Evolutionary conservation across 2,797 vertebrate genomes (phyloP), one percentile per base, ranked within the genome.

Genomic region (Sternotherus odoratus): DNA sequence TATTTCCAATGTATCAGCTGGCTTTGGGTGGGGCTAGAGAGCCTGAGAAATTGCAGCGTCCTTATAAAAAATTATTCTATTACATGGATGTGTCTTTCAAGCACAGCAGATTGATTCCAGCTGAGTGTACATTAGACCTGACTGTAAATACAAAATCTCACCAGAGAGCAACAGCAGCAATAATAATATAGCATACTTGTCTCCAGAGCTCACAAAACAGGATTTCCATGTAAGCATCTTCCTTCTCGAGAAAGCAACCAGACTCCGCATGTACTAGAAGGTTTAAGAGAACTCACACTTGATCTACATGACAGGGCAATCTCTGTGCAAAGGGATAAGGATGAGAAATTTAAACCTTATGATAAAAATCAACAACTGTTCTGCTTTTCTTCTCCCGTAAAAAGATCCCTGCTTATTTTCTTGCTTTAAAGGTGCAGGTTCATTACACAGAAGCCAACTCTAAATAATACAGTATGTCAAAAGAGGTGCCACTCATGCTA

Each of bases 141-240:
- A 51, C 63, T 10, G 1, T 30, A 2, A 72, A 21, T 0, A 1
- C 39, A 36, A 53, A 91, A 50, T 75, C 63, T n/a, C 3, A 4
- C 51, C 30, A 89, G 43, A 91, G 28, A 7, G 53, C 19, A 6
- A 49, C 30, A 57, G 66, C 90, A 82, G 53, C 57, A 17, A 4
- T 5, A 69, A 66, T 54, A 24, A 50, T 0, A 15, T 1, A 49
- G 75, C 5, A 6, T 16, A 30, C 1, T 60, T 1, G 0, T 28
- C 54, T n/a, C 12, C 23, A n/a, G 77, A 66, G 83, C 80, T 86
- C 3, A 0, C n/a, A 78, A 60, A 60, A 80, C 1, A 1, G 2
- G 7, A 83, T 4, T 66, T 50, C 57, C 39, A 19, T 1, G 24
- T 57, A 86, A 79, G 83, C 56, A 79, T 7, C 85, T 53, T 87